Evolutionary conservation across 2,888 invertebrate genomes (phyloP).

Genomic region (Morpho deidamia): DNA sequence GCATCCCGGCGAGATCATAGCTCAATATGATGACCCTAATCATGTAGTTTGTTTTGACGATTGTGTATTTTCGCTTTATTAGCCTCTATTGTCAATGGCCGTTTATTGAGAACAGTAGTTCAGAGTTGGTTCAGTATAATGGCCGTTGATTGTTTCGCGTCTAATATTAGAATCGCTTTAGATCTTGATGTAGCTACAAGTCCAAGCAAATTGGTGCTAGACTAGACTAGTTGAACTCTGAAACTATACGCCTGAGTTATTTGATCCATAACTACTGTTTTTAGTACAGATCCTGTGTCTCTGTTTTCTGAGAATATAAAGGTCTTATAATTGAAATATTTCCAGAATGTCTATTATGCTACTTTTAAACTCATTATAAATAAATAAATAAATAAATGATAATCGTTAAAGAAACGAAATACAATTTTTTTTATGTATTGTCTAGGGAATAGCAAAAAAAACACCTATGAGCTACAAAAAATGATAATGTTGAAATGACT

Average conservation of each 20-base stretch:
- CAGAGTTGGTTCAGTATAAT: constrained; percentile 27
- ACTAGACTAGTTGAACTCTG: not conserved
- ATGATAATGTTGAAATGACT: not conserved
- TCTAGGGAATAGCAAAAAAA: no score
- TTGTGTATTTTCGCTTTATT: constrained; percentile 30
- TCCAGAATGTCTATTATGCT: no score
- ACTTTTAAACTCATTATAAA: no score
- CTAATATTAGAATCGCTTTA: constrained; percentile 23
- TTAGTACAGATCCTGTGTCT: no score
- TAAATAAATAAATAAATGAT: no score
- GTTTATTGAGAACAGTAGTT: constrained; percentile 33
- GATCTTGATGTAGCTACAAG: constrained; percentile 12
- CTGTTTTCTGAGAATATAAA: no score
- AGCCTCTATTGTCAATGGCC: constrained; percentile 34
- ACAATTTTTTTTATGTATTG: no score
- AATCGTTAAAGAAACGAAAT: no score
- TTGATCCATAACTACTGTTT: no score
- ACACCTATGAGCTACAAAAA: no score
- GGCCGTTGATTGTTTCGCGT: constrained; percentile 19
- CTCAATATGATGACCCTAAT: not conserved
- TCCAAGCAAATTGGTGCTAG: constrained; percentile 11
- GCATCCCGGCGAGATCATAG: no score
- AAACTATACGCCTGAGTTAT: not conserved
- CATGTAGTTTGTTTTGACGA: not conserved
- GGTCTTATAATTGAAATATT: no score